A percentile compares a stretch with the other conserved stretches of the same genome.
phyloP scores from a whole-genome alignment of 2,888 invertebrate species.

The Blastobasis lacticolella region DNA sequence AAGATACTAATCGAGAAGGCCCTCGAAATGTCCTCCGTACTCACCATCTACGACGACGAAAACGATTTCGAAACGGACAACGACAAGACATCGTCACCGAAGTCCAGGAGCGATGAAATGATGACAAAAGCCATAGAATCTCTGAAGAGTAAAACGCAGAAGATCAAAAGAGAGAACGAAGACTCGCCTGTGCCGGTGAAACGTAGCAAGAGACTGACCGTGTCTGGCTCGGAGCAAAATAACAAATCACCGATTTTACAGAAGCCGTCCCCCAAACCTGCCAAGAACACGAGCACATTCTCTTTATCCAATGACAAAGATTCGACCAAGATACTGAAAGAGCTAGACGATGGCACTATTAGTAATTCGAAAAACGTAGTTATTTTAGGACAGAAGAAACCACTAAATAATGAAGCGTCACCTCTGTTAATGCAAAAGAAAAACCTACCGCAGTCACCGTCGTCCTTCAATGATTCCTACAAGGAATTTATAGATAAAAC shows the following conservation, averaged over 20 bases:
- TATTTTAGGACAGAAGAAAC: too few relatives aligned
- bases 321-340: conserved; percentile 9
- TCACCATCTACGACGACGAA: conserved; percentile 26
- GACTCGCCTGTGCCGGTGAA: conserved; percentile 3
- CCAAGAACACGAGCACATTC: conserved; percentile 11
- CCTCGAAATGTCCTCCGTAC: conserved; percentile 34
- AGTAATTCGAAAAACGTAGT: too few relatives aligned
- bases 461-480: conserved; percentile 47
- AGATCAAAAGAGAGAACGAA: conserved; percentile 1
- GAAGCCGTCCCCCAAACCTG: neutral
- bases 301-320: conserved; percentile 17
- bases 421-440: neutral
- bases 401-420: conserved; percentile 1
- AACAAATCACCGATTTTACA: conserved; percentile 4
- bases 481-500: conserved; percentile 42
- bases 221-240: conserved; percentile 1
- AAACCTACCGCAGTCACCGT: conserved; percentile 18
- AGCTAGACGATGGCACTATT: conserved; percentile 3
- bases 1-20: conserved; percentile 36
- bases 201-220: neutral
- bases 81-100: neutral
- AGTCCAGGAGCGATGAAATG: neutral
- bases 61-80: conserved; percentile 4
- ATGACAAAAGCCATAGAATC: conserved; percentile 17
- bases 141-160: neutral